Evolutionary conservation across 2,888 invertebrate species (phyloP).

Genomic region (Phragmatobia fuliginosa): DNA sequence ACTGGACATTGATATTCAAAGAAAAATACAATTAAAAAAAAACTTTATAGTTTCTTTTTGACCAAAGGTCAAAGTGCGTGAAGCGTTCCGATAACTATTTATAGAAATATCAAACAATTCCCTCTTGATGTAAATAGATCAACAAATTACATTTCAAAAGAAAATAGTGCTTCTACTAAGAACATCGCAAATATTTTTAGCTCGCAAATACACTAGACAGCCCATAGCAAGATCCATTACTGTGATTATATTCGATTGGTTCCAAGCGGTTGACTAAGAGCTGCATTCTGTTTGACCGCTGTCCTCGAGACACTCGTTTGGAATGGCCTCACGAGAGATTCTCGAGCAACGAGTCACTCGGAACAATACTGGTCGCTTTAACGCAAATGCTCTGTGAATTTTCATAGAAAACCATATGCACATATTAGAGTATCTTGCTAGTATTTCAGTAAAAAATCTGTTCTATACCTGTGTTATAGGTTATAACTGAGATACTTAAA

Average conservation of each 20-base stretch:
- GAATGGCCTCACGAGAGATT: constrained; percentile 14
- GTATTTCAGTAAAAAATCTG: neutral
- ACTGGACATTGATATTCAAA: too few relatives aligned
- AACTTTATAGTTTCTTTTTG: too few relatives aligned
- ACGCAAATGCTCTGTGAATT: constrained; percentile 17
- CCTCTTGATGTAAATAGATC: too few relatives aligned
- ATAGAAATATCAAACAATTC: neutral
- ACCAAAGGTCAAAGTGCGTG: too few relatives aligned
- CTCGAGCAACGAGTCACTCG: constrained; percentile 20
- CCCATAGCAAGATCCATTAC: constrained; percentile 21
- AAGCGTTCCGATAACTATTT: neutral
- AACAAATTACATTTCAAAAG: too few relatives aligned
- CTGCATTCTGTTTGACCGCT: constrained; percentile 29
- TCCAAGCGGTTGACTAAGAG: constrained; percentile 18
- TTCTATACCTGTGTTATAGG: too few relatives aligned
- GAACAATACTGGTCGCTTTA: constrained; percentile 38
- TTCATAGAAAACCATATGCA: neutral
- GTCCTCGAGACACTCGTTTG: constrained; percentile 20
- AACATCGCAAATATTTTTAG: neutral
- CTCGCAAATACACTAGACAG: neutral
- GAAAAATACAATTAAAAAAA: too few relatives aligned
- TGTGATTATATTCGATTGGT: constrained; percentile 20
- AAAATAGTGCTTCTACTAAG: neutral
- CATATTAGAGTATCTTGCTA: neutral
- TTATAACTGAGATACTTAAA: too few relatives aligned